Conservation (phyloP, 2,113 vertebrate species). For the Mugil cephalus region DNA sequence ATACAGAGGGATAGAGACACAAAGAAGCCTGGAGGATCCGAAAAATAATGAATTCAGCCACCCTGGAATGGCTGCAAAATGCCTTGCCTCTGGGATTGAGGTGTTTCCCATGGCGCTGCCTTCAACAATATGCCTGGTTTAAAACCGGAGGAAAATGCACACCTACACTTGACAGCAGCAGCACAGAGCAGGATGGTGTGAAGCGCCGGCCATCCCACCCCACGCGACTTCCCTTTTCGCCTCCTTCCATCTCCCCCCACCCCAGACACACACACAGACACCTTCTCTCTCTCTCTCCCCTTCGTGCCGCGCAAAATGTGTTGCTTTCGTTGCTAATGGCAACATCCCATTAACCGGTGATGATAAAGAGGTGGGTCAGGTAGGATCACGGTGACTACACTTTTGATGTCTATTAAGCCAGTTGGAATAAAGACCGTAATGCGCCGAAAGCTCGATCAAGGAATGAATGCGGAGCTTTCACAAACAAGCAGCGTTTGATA, state of each 20-base stretch:
- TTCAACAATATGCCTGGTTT: constrained; percentile 29
- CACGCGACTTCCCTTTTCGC: constrained; percentile 12
- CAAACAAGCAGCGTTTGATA: constrained; percentile 59
- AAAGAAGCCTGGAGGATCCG: constrained; percentile 50
- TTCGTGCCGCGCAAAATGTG: constrained; percentile 10
- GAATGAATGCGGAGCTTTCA: constrained; percentile 45
- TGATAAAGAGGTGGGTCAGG: constrained; percentile 58
- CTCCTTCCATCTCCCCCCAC: no score
- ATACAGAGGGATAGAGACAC: constrained; percentile 62
- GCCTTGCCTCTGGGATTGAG: constrained; percentile 29
- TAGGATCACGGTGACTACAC: constrained; percentile 51
- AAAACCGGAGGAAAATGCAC: constrained; percentile 27
- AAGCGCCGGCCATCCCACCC: constrained; percentile 21
- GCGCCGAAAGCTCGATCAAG: constrained; percentile 16
- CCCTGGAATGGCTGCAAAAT: constrained; percentile 40
- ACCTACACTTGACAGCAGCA: constrained; percentile 47
- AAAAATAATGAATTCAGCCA: constrained; percentile 52
- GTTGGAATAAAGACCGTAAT: constrained; percentile 26
- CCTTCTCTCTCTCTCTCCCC: neutral
- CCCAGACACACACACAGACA: constrained; percentile 1
- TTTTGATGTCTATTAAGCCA: constrained; percentile 58
- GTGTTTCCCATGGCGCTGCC: constrained; percentile 20
- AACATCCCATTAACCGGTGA: constrained; percentile 73
- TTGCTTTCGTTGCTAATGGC: constrained; percentile 75
- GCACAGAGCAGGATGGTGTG: neutral